These are phyloP conservation scores for Bovichtus diacanthus DNA, from an alignment of 2,797 vertebrate species.

Conservation along the genomic window DNA sequence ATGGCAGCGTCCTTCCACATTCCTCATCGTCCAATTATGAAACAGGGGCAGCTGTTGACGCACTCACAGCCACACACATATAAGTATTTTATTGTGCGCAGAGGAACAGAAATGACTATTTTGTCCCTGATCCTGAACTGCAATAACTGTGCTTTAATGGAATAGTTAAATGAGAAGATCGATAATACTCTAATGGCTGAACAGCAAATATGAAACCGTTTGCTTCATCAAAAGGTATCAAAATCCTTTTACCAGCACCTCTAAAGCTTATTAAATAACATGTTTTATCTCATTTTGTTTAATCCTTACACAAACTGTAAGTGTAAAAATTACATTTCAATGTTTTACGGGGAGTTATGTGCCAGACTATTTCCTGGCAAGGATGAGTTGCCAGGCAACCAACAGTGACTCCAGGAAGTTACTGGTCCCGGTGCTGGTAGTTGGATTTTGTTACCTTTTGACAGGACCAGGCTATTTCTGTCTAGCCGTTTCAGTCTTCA, in stretches of 20 bases:
- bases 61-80: constrained; percentile 2
- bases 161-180: not conserved
- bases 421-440: not conserved
- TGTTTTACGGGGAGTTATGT: not conserved
- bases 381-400: too few relatives aligned
- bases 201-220: not conserved
- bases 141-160: not conserved
- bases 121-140: not conserved
- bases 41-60: not conserved
- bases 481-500: too few relatives aligned
- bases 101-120: not conserved
- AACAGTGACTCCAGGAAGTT: too few relatives aligned
- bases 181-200: not conserved
- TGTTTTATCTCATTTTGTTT: not conserved
- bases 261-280: not conserved
- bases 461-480: too few relatives aligned
- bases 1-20: constrained; percentile 61
- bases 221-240: not conserved
- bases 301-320: not conserved
- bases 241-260: not conserved
- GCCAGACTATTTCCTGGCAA: too few relatives aligned
- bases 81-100: not conserved
- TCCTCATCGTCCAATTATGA: constrained; percentile 67
- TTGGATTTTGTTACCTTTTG: not conserved
- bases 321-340: not conserved